A percentile compares a stretch with the other conserved stretches of the same genome.
Conservation (phyloP, 2,113 vertebrate species). For the Aptenodytes patagonicus region DNA sequence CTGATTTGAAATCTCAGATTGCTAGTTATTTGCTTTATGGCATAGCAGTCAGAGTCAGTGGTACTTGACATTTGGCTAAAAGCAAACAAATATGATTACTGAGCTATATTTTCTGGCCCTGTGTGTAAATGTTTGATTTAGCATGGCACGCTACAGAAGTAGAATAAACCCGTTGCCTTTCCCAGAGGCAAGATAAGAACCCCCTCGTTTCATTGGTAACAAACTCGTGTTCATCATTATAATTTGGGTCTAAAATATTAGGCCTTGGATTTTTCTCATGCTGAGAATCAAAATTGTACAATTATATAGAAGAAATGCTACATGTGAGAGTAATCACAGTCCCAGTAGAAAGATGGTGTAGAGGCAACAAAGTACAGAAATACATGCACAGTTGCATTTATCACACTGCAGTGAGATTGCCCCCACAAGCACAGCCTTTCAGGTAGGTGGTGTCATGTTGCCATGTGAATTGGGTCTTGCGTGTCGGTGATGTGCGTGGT, state of each 20-base stretch:
- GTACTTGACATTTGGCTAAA: neutral
- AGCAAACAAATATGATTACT: neutral
- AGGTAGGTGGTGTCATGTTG: neutral
- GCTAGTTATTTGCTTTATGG: neutral
- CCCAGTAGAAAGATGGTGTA: neutral
- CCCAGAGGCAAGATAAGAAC: neutral
- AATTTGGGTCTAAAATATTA: neutral
- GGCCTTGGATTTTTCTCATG: neutral
- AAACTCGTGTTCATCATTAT: neutral
- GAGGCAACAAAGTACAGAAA: neutral
- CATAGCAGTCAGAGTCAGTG: neutral
- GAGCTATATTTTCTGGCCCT: rapidly evolving
- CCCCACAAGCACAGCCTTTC: neutral
- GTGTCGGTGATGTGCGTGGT: rapidly evolving
- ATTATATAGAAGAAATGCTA: neutral
- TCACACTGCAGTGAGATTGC: rapidly evolving
- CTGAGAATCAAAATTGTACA: neutral
- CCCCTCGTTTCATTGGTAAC: neutral
- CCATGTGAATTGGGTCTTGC: neutral
- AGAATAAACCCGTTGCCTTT: neutral
- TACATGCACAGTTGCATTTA: rapidly evolving
- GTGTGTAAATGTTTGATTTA: neutral
- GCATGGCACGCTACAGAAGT: rapidly evolving
- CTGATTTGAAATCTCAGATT: neutral
- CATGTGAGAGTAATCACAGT: neutral